Percentiles rank a stretch among this genome's conserved stretches.
phyloP scores from a whole-genome alignment of 2,113 vertebrate genomes.

The Helogale parvula region DNA sequence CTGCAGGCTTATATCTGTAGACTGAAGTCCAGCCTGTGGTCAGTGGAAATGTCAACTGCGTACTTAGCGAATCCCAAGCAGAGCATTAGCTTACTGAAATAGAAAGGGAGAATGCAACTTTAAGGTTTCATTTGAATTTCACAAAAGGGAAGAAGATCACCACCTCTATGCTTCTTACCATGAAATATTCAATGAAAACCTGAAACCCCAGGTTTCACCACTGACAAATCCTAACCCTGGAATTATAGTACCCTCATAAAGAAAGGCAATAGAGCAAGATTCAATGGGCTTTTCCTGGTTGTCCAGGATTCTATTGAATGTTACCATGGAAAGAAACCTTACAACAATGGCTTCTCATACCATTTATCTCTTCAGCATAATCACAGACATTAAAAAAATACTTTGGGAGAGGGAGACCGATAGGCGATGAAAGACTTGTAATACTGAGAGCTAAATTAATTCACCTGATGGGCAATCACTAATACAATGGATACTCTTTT shows the following conservation, averaged over 20 bases:
- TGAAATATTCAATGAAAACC: neutral
- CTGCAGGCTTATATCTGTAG: neutral
- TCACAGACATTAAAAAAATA: neutral
- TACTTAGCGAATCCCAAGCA: neutral
- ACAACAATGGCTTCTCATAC: neutral
- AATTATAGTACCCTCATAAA: neutral
- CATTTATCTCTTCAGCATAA: neutral
- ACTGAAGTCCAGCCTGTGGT: neutral
- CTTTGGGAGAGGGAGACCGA: neutral
- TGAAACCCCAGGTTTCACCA: neutral
- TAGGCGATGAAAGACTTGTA: neutral
- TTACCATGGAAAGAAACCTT: neutral
- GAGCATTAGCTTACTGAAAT: neutral
- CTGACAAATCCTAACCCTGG: neutral
- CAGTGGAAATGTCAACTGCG: neutral
- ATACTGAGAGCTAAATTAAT: neutral
- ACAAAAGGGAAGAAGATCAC: constrained; percentile 38
- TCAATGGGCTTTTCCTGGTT: neutral
- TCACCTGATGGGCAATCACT: neutral
- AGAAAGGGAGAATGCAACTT: neutral
- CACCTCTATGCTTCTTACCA: neutral
- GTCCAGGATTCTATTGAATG: neutral
- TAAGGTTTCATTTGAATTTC: constrained; percentile 2
- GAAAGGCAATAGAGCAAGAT: neutral
- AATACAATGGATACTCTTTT: neutral